These are phyloP conservation scores for Lithobates pipiens DNA, from an alignment of 2,797 vertebrate species.

Conservation along the genomic window DNA sequence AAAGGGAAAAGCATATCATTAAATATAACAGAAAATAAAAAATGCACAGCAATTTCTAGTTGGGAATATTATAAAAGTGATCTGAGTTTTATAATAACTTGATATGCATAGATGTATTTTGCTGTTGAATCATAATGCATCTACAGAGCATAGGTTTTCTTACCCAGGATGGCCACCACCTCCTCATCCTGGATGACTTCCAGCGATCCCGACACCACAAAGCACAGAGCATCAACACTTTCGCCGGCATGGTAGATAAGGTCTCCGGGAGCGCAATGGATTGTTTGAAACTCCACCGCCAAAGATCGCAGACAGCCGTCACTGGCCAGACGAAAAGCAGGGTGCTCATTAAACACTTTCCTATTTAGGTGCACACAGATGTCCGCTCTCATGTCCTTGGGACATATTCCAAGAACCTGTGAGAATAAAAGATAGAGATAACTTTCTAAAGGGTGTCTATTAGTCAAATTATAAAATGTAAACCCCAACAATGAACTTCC, in stretches of 20 bases:
- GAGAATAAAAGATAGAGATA: slow-evolving; percentile 12
- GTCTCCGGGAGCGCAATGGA: slow-evolving; percentile 95
- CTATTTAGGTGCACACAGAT: slow-evolving; percentile 97
- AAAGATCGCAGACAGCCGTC: slow-evolving; percentile 94
- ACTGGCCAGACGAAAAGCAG: slow-evolving; percentile 94
- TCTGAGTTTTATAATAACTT: neutral
- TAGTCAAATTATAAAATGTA: neutral
- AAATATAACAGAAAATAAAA: no score
- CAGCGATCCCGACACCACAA: slow-evolving; percentile 94
- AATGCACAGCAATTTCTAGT: no score
- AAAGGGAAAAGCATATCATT: no score
- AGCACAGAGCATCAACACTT: slow-evolving; percentile 95
- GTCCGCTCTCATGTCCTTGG: slow-evolving; percentile 97
- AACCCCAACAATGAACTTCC: no score
- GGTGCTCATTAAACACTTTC: slow-evolving; percentile 97
- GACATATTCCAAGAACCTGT: slow-evolving; percentile 95
- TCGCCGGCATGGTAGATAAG: slow-evolving; percentile 97
- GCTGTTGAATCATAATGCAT: neutral
- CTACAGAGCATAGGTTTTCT: slow-evolving; percentile 45
- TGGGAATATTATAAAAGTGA: no score
- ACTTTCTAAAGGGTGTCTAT: neutral
- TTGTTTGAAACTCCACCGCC: slow-evolving; percentile 96
- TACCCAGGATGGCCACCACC: slow-evolving; percentile 97
- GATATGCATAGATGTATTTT: neutral
- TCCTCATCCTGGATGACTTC: slow-evolving; percentile 99